A percentile compares a stretch with the other conserved stretches of the same genome.
These are phyloP conservation scores for Pelvicachromis taeniatus DNA, from an alignment of 2,113 vertebrate species.

Conservation along the genomic window DNA sequence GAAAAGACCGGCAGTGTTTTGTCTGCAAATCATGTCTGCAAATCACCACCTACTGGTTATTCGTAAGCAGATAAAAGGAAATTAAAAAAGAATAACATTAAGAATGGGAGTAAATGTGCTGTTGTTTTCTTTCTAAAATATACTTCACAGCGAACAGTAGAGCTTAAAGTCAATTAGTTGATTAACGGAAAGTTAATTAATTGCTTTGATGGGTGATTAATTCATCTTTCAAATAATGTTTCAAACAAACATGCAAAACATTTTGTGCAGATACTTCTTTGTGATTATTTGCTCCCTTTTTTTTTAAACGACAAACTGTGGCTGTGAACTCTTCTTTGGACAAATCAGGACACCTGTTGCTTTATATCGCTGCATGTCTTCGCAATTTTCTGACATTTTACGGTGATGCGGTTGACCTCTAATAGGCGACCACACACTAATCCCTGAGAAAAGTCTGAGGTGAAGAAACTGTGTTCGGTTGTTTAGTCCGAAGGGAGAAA, in stretches of 20 bases:
- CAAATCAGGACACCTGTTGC: background rate
- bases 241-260: background rate
- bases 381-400: background rate
- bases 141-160: background rate
- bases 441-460: rapidly evolving
- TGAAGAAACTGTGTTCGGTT: background rate
- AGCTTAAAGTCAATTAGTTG: background rate
- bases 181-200: background rate
- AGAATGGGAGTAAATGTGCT: background rate
- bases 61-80: background rate
- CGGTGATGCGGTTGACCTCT: background rate
- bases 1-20: background rate
- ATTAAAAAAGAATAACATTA: background rate
- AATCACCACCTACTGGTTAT: background rate
- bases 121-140: background rate
- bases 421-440: background rate
- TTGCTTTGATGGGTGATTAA: background rate
- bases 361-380: background rate
- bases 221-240: background rate
- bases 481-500: background rate
- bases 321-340: background rate
- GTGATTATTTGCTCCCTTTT: background rate
- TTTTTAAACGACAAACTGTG: background rate
- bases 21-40: background rate
- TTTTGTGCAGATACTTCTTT: background rate